Evolutionary conservation across 2,113 vertebrate genomes (phyloP).

Genomic region (Oreochromis spilurus): DNA sequence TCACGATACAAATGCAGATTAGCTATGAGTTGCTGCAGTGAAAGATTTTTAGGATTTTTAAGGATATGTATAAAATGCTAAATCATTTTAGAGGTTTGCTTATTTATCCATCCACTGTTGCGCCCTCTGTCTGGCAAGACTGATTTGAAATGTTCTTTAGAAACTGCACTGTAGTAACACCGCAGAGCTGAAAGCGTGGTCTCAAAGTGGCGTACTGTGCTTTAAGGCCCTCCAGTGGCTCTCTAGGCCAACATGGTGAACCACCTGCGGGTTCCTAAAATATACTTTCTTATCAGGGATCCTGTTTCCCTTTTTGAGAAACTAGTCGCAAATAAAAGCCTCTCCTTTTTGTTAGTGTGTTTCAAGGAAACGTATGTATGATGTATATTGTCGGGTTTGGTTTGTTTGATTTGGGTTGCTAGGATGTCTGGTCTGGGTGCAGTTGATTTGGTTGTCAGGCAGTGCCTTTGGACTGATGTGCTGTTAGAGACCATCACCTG

Average conservation of each 20-base stretch:
- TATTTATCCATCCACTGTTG: background rate
- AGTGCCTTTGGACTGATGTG: constrained; percentile 85
- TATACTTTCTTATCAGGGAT: constrained; percentile 29
- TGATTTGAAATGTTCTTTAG: background rate
- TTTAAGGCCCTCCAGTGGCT: background rate
- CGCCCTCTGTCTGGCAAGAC: background rate
- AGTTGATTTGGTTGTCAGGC: constrained; percentile 78
- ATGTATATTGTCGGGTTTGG: constrained; percentile 38
- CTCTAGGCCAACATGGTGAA: background rate
- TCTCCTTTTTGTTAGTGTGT: background rate
- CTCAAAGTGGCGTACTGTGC: background rate
- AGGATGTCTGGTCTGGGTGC: constrained; percentile 61
- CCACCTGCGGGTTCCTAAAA: background rate
- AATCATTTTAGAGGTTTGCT: background rate
- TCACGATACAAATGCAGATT: background rate
- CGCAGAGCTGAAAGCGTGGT: background rate
- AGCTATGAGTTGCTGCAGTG: background rate
- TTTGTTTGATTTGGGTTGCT: constrained; percentile 68
- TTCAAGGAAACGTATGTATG: constrained; percentile 34
- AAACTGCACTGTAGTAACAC: background rate
- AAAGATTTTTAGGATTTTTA: background rate
- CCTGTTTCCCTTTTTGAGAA: background rate
- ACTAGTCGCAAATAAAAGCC: constrained; percentile 11
- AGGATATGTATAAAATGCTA: background rate
- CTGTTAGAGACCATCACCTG: constrained; percentile 93